Evolutionary conservation across 2,888 invertebrate genomes (phyloP).

Genomic region (Heliconius sara): DNA sequence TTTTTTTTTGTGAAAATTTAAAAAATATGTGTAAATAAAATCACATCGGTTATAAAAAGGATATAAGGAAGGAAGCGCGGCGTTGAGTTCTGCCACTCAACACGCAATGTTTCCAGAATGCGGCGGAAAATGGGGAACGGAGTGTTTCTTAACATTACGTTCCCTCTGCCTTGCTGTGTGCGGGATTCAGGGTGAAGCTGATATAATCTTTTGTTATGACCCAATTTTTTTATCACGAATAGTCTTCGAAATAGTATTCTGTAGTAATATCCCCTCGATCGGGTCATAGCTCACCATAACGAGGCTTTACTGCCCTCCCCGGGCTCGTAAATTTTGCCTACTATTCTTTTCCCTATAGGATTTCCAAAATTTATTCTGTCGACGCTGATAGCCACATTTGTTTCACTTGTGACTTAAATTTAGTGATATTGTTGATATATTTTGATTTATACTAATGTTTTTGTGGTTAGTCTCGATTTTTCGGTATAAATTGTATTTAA

Average conservation of each 20-base stretch:
- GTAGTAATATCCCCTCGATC: slow-evolving; percentile 64
- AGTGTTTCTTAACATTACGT: no score
- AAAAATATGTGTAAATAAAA: neutral
- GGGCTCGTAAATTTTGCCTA: slow-evolving; percentile 76
- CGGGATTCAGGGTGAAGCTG: no score
- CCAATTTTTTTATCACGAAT: slow-evolving; percentile 35
- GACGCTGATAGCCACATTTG: slow-evolving; percentile 60
- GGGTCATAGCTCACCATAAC: slow-evolving; percentile 79
- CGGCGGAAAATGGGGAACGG: no score
- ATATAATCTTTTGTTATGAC: neutral
- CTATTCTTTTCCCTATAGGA: slow-evolving; percentile 79
- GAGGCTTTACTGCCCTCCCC: slow-evolving; percentile 77
- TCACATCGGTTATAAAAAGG: neutral
- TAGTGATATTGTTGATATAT: slow-evolving; percentile 33
- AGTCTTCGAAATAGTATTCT: slow-evolving; percentile 44
- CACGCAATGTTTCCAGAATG: no score
- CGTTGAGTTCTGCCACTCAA: no score
- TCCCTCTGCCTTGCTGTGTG: no score
- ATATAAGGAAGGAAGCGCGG: no score
- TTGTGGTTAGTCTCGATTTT: neutral
- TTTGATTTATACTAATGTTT: slow-evolving; percentile 18
- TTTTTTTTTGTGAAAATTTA: neutral
- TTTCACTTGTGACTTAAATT: slow-evolving; percentile 54
- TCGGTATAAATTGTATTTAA: neutral
- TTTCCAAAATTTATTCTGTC: slow-evolving; percentile 75